phyloP scores from a whole-genome alignment of 2,113 vertebrate genomes.

The Sporophila hypoxantha region DNA sequence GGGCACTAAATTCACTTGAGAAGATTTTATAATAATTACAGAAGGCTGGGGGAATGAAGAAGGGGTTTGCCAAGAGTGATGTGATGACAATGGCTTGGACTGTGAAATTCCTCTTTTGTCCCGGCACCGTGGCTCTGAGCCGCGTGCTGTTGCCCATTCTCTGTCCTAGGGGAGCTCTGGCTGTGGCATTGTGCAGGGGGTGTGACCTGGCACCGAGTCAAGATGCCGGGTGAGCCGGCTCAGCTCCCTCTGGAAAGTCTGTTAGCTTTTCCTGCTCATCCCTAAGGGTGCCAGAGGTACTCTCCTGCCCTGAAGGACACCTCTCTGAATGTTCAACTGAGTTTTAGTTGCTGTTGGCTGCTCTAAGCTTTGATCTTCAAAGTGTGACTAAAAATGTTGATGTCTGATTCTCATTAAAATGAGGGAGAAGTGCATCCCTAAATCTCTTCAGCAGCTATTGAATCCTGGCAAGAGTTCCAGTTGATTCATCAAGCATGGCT shows the following conservation, averaged over 20 bases:
- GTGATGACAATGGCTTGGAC: slow-evolving; percentile 9
- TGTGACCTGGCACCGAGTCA: slow-evolving; percentile 5
- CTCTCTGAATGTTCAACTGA: not conserved
- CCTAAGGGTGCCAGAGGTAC: not conserved
- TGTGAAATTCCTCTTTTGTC: not conserved
- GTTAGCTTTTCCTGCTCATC: not conserved
- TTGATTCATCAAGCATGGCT: not conserved
- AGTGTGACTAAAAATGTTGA: not conserved
- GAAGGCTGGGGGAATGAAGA: not conserved
- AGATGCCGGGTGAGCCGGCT: not conserved
- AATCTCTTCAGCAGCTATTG: not conserved
- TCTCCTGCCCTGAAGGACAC: not conserved
- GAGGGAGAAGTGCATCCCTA: not conserved
- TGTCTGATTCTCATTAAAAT: slow-evolving; percentile 18
- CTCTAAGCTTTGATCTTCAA: not conserved
- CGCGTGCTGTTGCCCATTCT: not conserved
- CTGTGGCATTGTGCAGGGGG: not conserved
- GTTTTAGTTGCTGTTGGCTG: not conserved
- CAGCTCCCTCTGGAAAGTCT: not conserved
- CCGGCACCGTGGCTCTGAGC: not conserved
- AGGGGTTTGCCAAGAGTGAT: slow-evolving; percentile 25
- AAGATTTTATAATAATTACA: slow-evolving; percentile 17
- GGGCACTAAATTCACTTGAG: slow-evolving; percentile 8
- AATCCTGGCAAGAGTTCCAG: not conserved
- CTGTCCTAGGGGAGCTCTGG: not conserved